A percentile compares a stretch with the other conserved stretches of the same genome.
These are phyloP conservation scores for Bursaphelenchus okinawaensis DNA, from an alignment of 2,888 invertebrate genomes.

Conservation along the genomic window DNA sequence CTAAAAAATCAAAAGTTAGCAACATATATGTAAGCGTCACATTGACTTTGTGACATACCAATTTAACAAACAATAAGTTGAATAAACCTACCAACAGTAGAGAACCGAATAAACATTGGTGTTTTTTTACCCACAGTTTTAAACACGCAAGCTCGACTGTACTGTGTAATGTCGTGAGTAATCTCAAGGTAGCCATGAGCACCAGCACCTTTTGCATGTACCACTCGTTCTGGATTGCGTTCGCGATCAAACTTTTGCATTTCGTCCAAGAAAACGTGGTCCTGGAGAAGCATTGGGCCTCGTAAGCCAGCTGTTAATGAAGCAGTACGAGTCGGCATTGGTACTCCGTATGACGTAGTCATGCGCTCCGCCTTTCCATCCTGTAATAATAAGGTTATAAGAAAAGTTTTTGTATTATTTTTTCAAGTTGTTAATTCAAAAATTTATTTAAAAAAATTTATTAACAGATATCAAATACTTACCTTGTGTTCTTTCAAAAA, in stretches of 20 bases:
- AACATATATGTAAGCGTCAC: neutral
- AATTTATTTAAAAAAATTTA: neutral
- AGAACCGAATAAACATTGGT: slow-evolving; percentile 61
- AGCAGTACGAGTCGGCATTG: slow-evolving; percentile 73
- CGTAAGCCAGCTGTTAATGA: slow-evolving; percentile 77
- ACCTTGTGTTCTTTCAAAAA: neutral
- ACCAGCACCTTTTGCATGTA: slow-evolving; percentile 73
- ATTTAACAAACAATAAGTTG: too few species aligned
- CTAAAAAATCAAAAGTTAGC: slow-evolving; percentile 45
- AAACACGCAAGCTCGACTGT: slow-evolving; percentile 61
- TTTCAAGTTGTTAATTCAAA: neutral
- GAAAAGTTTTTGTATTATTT: too few species aligned
- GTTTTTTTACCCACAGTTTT: slow-evolving; percentile 61
- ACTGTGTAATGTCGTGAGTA: slow-evolving; percentile 62
- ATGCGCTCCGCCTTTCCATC: slow-evolving; percentile 60
- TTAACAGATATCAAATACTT: neutral
- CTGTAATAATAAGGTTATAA: neutral
- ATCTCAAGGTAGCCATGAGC: slow-evolving; percentile 16
- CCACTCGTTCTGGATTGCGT: slow-evolving; percentile 78
- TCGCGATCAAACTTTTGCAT: slow-evolving; percentile 76
- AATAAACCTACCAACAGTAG: slow-evolving; percentile 61
- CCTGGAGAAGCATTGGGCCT: slow-evolving; percentile 73
- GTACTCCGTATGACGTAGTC: slow-evolving; percentile 76
- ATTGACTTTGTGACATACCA: neutral
- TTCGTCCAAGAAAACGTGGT: slow-evolving; percentile 67